phyloP scores from a whole-genome alignment of 2,888 invertebrate genomes.

The Aphidoletes aphidimyza region DNA sequence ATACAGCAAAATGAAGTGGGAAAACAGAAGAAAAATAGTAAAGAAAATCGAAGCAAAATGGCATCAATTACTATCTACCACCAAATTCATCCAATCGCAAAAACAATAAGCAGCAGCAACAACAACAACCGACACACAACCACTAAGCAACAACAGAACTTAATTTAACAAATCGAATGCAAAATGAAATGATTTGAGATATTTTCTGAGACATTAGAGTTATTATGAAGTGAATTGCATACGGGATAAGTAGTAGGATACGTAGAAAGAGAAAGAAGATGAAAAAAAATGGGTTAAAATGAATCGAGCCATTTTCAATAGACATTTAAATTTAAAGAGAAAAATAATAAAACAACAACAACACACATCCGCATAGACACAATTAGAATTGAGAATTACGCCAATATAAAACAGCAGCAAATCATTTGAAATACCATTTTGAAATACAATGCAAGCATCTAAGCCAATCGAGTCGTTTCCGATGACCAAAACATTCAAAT shows the following conservation, averaged over 20 bases:
- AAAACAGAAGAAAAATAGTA: not conserved
- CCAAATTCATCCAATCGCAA: too few relatives aligned
- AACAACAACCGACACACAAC: too few relatives aligned
- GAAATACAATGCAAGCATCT: too few relatives aligned
- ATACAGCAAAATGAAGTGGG: not conserved
- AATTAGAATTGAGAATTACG: slow-evolving; percentile 20
- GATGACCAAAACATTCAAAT: too few relatives aligned
- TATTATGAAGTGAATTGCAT: slow-evolving; percentile 22
- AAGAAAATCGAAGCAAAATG: too few relatives aligned
- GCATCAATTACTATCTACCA: too few relatives aligned
- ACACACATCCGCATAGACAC: too few relatives aligned
- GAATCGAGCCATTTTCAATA: slow-evolving; percentile 29
- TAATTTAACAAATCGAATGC: not conserved
- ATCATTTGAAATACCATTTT: not conserved
- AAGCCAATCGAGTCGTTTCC: too few relatives aligned
- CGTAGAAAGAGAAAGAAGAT: not conserved
- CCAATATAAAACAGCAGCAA: too few relatives aligned
- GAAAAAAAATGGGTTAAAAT: not conserved
- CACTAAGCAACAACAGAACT: not conserved
- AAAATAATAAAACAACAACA: too few relatives aligned
- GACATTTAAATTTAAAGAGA: not conserved
- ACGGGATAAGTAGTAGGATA: not conserved
- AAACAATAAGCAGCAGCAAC: too few relatives aligned
- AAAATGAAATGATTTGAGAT: not conserved
- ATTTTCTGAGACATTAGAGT: not conserved